Percentiles rank a stretch among this genome's conserved stretches.
These are phyloP conservation scores for Aphelinus certus DNA, from an alignment of 1,140 invertebrate genomes.

Conservation along the genomic window DNA sequence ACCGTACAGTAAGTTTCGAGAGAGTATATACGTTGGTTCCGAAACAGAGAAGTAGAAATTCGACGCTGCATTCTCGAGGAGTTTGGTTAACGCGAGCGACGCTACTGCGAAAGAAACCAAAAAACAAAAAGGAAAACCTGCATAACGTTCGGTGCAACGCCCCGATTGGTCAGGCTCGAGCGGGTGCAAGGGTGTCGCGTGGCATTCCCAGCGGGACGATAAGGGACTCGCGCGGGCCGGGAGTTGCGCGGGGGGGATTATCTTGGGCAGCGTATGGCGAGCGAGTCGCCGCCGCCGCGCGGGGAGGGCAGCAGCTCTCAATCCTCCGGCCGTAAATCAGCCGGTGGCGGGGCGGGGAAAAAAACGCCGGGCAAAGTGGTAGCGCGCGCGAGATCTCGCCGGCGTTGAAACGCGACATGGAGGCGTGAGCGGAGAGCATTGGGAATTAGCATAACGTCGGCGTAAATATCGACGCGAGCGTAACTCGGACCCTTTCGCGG, in stretches of 20 bases:
- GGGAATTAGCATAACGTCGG: constrained; percentile 57
- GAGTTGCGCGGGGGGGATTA: not conserved
- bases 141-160: too few species aligned
- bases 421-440: constrained; percentile 44
- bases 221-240: not conserved
- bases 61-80: too few species aligned
- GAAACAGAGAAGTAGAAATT: too few species aligned
- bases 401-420: constrained; percentile 57
- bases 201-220: too few species aligned
- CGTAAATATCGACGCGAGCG: constrained; percentile 50
- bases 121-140: too few species aligned
- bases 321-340: constrained; percentile 56
- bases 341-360: not conserved
- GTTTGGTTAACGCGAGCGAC: too few species aligned
- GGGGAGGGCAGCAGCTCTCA: constrained; percentile 35
- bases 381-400: constrained; percentile 47
- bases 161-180: too few species aligned
- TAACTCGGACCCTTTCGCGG: too few species aligned
- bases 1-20: too few species aligned
- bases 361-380: constrained; percentile 15
- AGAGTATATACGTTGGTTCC: too few species aligned
- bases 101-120: too few species aligned
- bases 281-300: not conserved
- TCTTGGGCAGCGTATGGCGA: not conserved
- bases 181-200: too few species aligned